A percentile compares a stretch with the other conserved stretches of the same genome.
Evolutionary conservation across 92 coral and sea anemone species (phyloP).

Genomic region (Nematostella vectensis): DNA sequence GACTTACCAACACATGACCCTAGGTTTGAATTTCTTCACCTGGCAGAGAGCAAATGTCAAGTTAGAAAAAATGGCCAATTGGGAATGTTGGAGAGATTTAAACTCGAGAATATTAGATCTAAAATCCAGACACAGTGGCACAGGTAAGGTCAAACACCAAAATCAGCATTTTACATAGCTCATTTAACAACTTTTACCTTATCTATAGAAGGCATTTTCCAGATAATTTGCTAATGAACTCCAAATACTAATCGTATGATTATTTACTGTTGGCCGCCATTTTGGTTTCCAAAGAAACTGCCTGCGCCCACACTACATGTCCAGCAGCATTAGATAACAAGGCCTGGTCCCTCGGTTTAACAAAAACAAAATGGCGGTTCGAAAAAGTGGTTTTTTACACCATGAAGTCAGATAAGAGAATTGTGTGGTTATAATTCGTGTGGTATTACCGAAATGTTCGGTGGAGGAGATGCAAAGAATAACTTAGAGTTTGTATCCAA

Average conservation of each 20-base stretch:
- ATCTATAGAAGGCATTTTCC: slow-evolving; percentile 58
- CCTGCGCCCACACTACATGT: slow-evolving; percentile 33
- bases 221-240: slow-evolving; percentile 9
- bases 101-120: too few species aligned
- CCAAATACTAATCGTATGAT: slow-evolving; percentile 35
- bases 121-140: too few species aligned
- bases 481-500: slow-evolving; percentile 69
- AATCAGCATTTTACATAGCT: too few species aligned
- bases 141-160: too few species aligned
- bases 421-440: too few species aligned
- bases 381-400: too few species aligned
- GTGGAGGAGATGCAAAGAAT: slow-evolving; percentile 44
- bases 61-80: too few species aligned
- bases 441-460: slow-evolving; percentile 71
- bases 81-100: too few species aligned
- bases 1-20: slow-evolving; percentile 73
- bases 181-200: too few species aligned
- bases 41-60: slow-evolving; percentile 5
- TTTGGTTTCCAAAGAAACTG: slow-evolving; percentile 60
- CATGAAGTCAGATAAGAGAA: too few species aligned
- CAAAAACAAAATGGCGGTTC: slow-evolving; percentile 38
- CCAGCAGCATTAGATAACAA: slow-evolving; percentile 6
- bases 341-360: slow-evolving; percentile 41
- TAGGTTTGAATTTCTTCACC: slow-evolving; percentile 55
- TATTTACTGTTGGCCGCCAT: slow-evolving; percentile 38